Evolutionary conservation across 2,888 invertebrate species (phyloP).

Genomic region (Arctia plantaginis): DNA sequence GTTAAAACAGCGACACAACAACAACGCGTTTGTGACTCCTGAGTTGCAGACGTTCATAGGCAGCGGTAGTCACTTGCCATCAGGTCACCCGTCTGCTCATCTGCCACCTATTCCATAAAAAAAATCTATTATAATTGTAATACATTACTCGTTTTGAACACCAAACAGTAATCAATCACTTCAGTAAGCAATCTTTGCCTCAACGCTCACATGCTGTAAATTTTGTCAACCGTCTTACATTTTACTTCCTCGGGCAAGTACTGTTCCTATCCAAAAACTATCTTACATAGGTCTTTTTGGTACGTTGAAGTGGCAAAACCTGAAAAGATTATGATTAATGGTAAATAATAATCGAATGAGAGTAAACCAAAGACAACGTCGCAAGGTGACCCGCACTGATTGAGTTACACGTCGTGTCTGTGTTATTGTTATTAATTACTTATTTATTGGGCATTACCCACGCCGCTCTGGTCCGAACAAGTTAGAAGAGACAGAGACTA

Average conservation of each 20-base stretch:
- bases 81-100: too few relatives aligned
- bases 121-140: too few relatives aligned
- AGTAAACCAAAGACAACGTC: neutral
- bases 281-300: neutral
- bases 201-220: too few relatives aligned
- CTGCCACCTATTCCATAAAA: too few relatives aligned
- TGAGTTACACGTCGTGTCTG: conserved; percentile 34
- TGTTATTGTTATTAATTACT: conserved; percentile 52
- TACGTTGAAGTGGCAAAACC: neutral
- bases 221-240: too few relatives aligned
- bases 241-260: neutral
- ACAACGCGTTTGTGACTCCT: too few relatives aligned
- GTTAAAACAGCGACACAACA: too few relatives aligned
- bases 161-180: too few relatives aligned
- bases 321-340: neutral
- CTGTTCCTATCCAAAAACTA: neutral
- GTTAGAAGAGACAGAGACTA: conserved; percentile 24
- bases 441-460: conserved; percentile 36
- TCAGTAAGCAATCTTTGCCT: neutral
- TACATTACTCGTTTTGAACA: too few relatives aligned
- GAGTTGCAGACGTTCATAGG: too few relatives aligned
- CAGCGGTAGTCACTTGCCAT: too few relatives aligned
- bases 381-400: conserved; percentile 45
- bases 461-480: neutral
- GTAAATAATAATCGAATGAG: neutral